Conservation (phyloP, 2,113 vertebrate species). For the Leuciscus idus region DNA sequence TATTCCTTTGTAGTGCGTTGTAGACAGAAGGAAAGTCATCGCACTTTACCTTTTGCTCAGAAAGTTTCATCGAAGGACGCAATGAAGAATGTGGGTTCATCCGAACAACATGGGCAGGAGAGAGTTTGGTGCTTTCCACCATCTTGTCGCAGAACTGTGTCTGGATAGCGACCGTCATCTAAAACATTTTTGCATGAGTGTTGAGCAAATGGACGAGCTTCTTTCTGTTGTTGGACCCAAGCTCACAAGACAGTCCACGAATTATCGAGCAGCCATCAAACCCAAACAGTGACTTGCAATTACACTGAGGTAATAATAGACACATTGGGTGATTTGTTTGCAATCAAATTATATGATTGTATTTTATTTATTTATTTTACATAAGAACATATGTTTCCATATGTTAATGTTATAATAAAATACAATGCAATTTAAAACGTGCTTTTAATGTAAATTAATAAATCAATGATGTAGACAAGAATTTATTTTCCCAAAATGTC, state of each 20-base stretch:
- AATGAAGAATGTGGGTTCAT: background rate
- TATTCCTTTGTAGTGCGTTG: background rate
- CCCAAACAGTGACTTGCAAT: too few relatives aligned
- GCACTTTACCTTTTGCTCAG: background rate
- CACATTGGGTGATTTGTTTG: too few relatives aligned
- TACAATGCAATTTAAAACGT: too few relatives aligned
- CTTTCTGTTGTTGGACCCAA: background rate
- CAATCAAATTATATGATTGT: too few relatives aligned
- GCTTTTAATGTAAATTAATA: too few relatives aligned
- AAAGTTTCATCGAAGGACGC: background rate
- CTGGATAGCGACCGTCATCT: background rate
- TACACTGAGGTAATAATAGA: too few relatives aligned
- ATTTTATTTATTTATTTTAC: too few relatives aligned
- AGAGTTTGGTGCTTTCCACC: background rate
- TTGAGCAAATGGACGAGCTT: background rate
- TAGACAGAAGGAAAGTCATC: background rate
- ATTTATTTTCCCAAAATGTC: too few relatives aligned
- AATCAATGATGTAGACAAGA: too few relatives aligned
- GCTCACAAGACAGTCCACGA: background rate
- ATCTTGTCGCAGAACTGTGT: background rate
- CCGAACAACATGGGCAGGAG: background rate
- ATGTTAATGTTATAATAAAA: too few relatives aligned
- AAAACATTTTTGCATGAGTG: background rate
- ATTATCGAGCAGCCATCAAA: too few relatives aligned
- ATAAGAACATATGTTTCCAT: too few relatives aligned